Conservation (phyloP, 2,113 vertebrate species). For the Copsychus sechellarum region DNA sequence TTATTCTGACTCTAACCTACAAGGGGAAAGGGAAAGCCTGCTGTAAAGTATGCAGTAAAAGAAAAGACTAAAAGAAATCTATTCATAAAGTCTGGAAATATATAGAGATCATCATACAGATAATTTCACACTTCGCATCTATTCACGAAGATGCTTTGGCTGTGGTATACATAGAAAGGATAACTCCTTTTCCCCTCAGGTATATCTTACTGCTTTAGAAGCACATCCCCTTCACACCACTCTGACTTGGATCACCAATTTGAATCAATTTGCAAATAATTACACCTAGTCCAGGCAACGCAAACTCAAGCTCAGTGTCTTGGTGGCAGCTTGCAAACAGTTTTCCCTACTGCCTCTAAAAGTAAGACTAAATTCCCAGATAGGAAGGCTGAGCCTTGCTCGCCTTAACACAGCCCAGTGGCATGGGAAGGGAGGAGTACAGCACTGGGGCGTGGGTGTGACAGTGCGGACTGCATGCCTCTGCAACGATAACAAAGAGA, state of each 20-base stretch:
- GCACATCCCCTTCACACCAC: neutral
- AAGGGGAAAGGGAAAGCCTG: neutral
- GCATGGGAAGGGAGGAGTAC: neutral
- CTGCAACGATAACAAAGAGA: neutral
- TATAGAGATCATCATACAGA: neutral
- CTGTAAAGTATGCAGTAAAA: neutral
- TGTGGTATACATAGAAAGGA: neutral
- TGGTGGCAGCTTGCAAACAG: neutral
- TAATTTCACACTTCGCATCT: neutral
- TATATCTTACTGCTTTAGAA: neutral
- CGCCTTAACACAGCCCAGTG: neutral
- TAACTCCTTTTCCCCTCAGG: neutral
- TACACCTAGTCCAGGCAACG: neutral
- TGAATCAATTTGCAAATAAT: neutral
- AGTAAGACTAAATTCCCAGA: neutral
- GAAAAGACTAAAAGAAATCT: neutral
- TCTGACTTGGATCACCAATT: neutral
- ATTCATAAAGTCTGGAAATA: neutral
- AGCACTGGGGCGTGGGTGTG: accelerated
- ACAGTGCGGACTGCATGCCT: accelerated
- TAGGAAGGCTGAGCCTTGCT: neutral
- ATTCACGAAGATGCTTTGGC: neutral
- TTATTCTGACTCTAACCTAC: neutral
- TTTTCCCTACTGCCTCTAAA: neutral
- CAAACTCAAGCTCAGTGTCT: neutral